Evolutionary conservation across 2,888 invertebrate species (phyloP).

Genomic region (Xestia rhomboidea): DNA sequence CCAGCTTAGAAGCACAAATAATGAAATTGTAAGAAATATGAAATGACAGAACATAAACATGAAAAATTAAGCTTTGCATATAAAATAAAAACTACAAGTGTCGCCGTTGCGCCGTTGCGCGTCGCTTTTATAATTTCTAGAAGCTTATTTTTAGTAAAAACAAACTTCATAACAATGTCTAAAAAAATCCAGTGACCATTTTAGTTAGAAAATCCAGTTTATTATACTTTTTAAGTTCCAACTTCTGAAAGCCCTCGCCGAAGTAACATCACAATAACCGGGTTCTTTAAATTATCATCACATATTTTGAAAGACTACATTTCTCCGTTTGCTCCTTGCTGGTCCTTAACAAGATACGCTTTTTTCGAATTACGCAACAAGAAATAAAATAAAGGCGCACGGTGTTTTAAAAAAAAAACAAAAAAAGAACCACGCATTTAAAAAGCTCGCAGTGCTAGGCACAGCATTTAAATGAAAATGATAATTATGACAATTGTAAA

Average conservation of each 20-base stretch:
- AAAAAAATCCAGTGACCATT: neutral
- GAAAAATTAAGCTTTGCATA: neutral
- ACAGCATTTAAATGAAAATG: slow-evolving; percentile 4
- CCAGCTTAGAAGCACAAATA: neutral
- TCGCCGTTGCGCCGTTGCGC: neutral
- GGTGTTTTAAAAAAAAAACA: neutral
- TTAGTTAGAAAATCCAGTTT: neutral
- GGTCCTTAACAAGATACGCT: neutral
- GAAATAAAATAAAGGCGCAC: neutral
- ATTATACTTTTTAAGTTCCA: neutral
- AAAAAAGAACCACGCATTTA: neutral
- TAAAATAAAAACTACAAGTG: neutral
- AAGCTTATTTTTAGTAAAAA: neutral
- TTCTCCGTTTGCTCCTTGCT: neutral
- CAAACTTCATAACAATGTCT: neutral
- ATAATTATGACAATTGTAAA: neutral
- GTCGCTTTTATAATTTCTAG: neutral
- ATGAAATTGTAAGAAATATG: neutral
- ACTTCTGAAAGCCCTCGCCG: too few species aligned
- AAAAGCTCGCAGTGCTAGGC: slow-evolving; percentile 1
- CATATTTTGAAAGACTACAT: neutral
- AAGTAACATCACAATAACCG: neutral
- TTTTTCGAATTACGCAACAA: neutral
- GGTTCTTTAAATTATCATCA: neutral
- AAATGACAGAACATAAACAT: neutral